Evolutionary conservation across 2,888 invertebrate genomes (phyloP).

Genomic region (Epinotia nisella): DNA sequence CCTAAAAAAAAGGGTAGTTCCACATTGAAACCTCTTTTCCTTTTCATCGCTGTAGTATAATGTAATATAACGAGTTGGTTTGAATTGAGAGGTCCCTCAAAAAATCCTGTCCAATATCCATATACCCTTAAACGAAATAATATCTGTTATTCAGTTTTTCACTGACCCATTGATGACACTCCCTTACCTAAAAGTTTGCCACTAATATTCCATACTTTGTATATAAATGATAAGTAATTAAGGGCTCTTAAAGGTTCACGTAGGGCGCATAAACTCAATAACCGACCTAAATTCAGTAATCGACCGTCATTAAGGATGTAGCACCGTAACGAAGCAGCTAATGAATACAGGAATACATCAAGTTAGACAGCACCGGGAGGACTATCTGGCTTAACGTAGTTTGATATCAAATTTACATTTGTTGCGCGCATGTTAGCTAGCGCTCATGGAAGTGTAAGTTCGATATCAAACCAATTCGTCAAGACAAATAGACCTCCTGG

Average conservation of each 20-base stretch:
- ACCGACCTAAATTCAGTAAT: slow-evolving; percentile 38
- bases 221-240: slow-evolving; percentile 27
- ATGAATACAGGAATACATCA: slow-evolving; percentile 33
- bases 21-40: too few relatives aligned
- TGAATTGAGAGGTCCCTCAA: too few relatives aligned
- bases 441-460: background rate
- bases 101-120: too few relatives aligned
- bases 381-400: background rate
- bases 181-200: slow-evolving; percentile 18
- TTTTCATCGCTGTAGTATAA: too few relatives aligned
- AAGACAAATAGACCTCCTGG: background rate
- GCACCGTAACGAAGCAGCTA: slow-evolving; percentile 28
- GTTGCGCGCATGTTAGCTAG: too few relatives aligned
- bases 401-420: background rate
- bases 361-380: background rate
- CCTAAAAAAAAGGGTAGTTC: too few relatives aligned
- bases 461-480: background rate
- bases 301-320: slow-evolving; percentile 37
- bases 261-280: slow-evolving; percentile 41
- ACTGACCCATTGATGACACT: background rate
- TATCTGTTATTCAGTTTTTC: too few relatives aligned
- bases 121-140: too few relatives aligned
- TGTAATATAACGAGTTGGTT: too few relatives aligned
- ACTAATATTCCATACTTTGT: slow-evolving; percentile 27
- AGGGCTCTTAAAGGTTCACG: slow-evolving; percentile 34